Conservation (phyloP, 2,113 vertebrate genomes). For the Alosa alosa region DNA sequence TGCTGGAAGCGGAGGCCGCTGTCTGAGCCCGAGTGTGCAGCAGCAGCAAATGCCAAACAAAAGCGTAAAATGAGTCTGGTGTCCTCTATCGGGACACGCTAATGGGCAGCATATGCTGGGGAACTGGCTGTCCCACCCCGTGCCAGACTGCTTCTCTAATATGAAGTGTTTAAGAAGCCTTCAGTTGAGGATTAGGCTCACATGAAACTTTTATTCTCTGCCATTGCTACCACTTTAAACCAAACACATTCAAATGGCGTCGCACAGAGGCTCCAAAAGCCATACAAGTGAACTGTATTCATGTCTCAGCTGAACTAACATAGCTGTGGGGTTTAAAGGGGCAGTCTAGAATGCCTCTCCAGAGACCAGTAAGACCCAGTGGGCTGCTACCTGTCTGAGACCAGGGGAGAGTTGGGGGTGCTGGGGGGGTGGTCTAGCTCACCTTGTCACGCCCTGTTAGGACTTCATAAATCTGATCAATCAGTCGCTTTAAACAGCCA, state of each 20-base stretch:
- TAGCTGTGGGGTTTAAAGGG: neutral
- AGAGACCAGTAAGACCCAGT: neutral
- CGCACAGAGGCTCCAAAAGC: neutral
- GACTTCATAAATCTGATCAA: constrained; percentile 70
- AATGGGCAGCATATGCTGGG: neutral
- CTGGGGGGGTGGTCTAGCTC: constrained; percentile 28
- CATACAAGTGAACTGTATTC: constrained; percentile 2
- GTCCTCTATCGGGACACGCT: constrained; percentile 13
- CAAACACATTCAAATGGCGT: neutral
- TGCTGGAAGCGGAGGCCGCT: neutral
- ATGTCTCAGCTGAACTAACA: neutral
- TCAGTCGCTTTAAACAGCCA: constrained; percentile 53
- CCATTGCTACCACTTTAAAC: neutral
- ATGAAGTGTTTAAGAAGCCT: neutral
- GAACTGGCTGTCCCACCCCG: neutral
- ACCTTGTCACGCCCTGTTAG: constrained; percentile 64
- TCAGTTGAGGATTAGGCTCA: neutral
- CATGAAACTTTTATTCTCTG: neutral
- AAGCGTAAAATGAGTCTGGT: constrained; percentile 19
- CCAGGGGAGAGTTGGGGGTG: constrained; percentile 27
- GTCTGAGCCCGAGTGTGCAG: neutral
- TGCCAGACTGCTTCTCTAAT: neutral
- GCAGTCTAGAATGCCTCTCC: neutral
- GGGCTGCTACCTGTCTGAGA: constrained; percentile 19
- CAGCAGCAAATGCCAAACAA: constrained; percentile 3